Conservation (phyloP, 1,140 invertebrate species). For the Himalopsyche phryganea region DNA sequence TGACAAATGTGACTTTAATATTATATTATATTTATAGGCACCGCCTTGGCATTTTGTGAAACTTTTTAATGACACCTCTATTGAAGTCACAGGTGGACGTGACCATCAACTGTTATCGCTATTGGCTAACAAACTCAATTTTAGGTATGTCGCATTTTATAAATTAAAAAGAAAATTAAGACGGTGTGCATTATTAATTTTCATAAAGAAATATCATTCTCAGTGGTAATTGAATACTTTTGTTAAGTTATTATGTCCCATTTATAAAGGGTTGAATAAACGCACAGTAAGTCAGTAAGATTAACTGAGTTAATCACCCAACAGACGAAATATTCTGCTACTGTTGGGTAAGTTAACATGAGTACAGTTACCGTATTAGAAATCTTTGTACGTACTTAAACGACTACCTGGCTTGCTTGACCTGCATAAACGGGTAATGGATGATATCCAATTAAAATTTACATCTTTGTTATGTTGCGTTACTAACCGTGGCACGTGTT, state of each 20-base stretch:
- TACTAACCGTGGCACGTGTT: too few species aligned
- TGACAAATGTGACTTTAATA: too few species aligned
- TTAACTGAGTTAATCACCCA: background rate
- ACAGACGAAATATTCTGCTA: too few species aligned
- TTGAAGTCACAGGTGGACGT: constrained; percentile 63
- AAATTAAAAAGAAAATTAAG: too few species aligned
- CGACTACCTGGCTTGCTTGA: too few species aligned
- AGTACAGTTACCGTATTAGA: too few species aligned
- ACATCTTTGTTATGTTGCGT: too few species aligned
- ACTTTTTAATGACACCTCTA: constrained; percentile 55
- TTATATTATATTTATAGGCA: constrained; percentile 51
- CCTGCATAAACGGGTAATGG: too few species aligned
- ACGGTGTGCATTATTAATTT: constrained; percentile 10
- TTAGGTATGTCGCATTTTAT: constrained; percentile 57
- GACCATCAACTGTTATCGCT: constrained; percentile 63
- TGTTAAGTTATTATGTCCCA: background rate
- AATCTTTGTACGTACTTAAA: too few species aligned
- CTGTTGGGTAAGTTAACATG: too few species aligned
- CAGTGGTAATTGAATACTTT: background rate
- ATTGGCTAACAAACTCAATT: constrained; percentile 63
- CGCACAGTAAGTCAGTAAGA: background rate
- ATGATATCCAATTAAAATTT: too few species aligned
- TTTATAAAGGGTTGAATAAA: background rate
- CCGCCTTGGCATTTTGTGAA: constrained; percentile 70
- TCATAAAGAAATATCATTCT: constrained; percentile 1